Conservation (phyloP, 2,888 invertebrate genomes). For the Drosophila borborema region DNA sequence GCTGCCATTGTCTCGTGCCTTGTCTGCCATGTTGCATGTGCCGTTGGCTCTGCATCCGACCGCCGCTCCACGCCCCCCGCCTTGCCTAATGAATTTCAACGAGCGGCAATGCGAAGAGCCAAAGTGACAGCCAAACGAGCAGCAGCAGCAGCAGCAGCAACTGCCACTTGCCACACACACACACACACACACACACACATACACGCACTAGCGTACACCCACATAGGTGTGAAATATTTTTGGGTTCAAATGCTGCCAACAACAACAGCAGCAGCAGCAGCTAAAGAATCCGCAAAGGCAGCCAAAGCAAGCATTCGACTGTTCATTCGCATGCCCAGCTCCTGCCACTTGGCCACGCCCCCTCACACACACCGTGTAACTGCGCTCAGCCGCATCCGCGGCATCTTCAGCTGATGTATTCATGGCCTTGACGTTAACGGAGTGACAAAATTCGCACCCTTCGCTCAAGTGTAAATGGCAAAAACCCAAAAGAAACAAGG, state of each 20-base stretch:
- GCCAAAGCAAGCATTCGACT: constrained; percentile 48
- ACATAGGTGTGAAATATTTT: constrained; percentile 77
- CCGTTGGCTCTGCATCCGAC: constrained; percentile 8
- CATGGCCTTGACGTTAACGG: constrained; percentile 79
- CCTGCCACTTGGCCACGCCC: constrained; percentile 39
- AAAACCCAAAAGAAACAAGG: constrained; percentile 33
- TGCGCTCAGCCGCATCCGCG: constrained; percentile 34
- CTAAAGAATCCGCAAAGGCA: constrained; percentile 39
- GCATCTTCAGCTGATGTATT: constrained; percentile 68
- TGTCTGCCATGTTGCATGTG: constrained; percentile 38
- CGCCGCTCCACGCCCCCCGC: constrained; percentile 42
- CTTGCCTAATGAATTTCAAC: constrained; percentile 79
- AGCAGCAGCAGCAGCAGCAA: constrained; percentile 43
- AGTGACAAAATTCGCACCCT: constrained; percentile 82
- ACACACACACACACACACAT: constrained; percentile 15
- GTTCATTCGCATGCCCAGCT: constrained; percentile 28
- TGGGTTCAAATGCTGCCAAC: constrained; percentile 60
- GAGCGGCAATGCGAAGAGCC: constrained; percentile 22
- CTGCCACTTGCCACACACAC: constrained; percentile 43
- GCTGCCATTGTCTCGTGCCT: constrained; percentile 52
- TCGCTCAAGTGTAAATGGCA: constrained; percentile 61
- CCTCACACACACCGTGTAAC: constrained; percentile 2
- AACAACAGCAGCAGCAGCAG: not conserved
- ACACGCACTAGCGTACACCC: not conserved
- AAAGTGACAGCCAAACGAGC: constrained; percentile 58